phyloP scores from a whole-genome alignment of 2,113 vertebrate genomes.

The Myrmecobius fasciatus region DNA sequence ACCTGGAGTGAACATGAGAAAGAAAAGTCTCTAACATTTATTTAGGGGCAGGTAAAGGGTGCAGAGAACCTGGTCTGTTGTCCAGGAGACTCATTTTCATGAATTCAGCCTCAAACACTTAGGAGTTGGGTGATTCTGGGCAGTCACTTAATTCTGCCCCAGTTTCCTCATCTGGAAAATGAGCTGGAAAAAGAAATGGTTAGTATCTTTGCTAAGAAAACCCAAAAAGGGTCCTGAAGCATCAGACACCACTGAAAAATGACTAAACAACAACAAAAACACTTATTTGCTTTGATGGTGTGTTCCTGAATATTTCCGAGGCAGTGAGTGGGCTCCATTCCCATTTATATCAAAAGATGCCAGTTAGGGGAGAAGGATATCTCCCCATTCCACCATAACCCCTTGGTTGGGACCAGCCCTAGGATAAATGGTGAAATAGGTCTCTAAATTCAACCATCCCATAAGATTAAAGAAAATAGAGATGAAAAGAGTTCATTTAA shows the following conservation, averaged over 20 bases:
- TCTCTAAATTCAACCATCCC: neutral
- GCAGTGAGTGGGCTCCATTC: neutral
- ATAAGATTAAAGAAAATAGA: neutral
- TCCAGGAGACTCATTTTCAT: neutral
- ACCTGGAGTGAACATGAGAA: neutral
- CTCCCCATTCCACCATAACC: neutral
- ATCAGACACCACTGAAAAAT: neutral
- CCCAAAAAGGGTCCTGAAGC: too few relatives aligned
- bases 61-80: neutral
- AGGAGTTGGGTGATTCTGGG: neutral
- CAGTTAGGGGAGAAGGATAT: neutral
- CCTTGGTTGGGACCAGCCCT: neutral
- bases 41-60: neutral
- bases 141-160: neutral
- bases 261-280: neutral
- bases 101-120: neutral
- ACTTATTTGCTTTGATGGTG: neutral
- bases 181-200: neutral
- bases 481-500: neutral
- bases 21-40: neutral
- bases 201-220: neutral
- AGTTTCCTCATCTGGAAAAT: neutral
- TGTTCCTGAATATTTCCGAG: neutral
- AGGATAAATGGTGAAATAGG: neutral
- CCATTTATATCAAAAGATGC: neutral